Conservation (phyloP, 1,140 invertebrate genomes). For the Oryctes rhinoceros region DNA sequence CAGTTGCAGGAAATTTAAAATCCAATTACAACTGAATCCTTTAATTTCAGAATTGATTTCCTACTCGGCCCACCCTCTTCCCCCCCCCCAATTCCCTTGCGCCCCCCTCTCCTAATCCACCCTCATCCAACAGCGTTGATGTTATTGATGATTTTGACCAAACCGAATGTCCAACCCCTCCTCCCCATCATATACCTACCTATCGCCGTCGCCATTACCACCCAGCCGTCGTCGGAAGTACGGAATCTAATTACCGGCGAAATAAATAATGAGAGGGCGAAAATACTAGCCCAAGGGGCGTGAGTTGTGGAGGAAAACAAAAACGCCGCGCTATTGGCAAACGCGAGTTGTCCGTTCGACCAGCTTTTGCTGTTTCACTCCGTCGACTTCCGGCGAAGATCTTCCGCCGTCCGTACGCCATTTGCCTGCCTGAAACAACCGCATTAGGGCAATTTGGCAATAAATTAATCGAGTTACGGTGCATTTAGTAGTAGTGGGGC, state of each 20-base stretch:
- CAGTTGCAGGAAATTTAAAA: conserved; percentile 12
- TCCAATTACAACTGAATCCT: conserved; percentile 13
- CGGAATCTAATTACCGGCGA: conserved; percentile 15
- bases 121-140: neutral
- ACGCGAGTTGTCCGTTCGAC: neutral
- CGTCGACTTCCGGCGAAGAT: conserved; percentile 46
- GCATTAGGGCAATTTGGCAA: conserved; percentile 60
- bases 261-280: conserved; percentile 11
- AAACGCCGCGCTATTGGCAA: neutral
- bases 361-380: neutral
- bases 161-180: neutral
- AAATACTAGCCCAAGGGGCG: neutral
- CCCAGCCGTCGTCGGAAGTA: neutral
- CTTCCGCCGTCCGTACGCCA: conserved; percentile 61
- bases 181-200: too few relatives aligned
- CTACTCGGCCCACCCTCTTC: neutral
- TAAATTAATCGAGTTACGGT: conserved; percentile 60
- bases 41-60: conserved; percentile 22
- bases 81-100: neutral
- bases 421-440: conserved; percentile 62
- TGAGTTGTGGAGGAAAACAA: conserved; percentile 4
- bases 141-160: conserved; percentile 16
- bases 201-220: neutral
- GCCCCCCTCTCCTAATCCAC: neutral
- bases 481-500: conserved; percentile 50